Conservation (phyloP, 2,888 invertebrate genomes). For the Plebejus melissa region DNA sequence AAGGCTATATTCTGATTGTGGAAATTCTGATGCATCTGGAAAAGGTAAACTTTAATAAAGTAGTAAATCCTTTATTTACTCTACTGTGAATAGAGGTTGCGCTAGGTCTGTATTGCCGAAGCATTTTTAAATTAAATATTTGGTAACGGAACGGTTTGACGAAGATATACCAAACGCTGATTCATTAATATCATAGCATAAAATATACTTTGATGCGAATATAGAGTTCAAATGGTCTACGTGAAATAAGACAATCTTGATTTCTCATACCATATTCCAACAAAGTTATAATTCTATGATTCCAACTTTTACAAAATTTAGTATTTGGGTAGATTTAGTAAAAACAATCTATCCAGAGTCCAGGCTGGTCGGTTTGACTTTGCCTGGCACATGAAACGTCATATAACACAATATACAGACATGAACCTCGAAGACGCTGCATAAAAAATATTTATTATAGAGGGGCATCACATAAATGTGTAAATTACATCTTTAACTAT, state of each 20-base stretch:
- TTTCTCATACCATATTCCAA: neutral
- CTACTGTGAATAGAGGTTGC: constrained; percentile 12
- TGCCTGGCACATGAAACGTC: no score
- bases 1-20: neutral
- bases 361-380: no score
- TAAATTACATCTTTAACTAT: neutral
- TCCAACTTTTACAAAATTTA: neutral
- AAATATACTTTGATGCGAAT: neutral
- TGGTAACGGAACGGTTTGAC: neutral
- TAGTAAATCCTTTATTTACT: constrained; percentile 15
- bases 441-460: no score
- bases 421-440: no score
- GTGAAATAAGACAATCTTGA: neutral
- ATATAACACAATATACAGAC: no score
- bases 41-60: constrained; percentile 19
- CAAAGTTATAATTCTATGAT: neutral
- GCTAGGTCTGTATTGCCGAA: constrained; percentile 6
- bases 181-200: neutral
- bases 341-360: no score
- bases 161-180: neutral
- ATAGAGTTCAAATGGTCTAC: neutral
- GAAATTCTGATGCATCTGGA: constrained; percentile 3
- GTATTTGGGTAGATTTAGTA: neutral
- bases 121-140: constrained; percentile 14
- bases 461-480: no score